These are phyloP conservation scores for Acromyrmex echinatior DNA, from an alignment of 1,140 invertebrate genomes.

Conservation along the genomic window DNA sequence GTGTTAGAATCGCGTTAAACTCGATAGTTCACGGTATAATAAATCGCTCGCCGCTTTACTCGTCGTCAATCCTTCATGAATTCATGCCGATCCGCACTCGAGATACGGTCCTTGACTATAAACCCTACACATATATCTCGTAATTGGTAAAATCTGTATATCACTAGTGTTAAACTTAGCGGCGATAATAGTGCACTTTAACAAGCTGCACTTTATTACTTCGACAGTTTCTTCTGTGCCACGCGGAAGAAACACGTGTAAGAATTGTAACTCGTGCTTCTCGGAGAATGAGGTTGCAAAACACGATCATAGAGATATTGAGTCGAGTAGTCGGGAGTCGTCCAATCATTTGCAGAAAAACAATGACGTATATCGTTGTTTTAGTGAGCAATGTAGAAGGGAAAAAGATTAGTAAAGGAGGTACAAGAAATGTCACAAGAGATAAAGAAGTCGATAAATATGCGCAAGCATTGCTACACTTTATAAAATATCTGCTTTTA, in stretches of 20 bases:
- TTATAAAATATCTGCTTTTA: background rate
- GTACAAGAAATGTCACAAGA: background rate
- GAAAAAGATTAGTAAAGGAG: background rate
- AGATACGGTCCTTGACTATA: background rate
- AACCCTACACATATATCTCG: background rate
- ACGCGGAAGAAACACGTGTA: slow-evolving; percentile 47
- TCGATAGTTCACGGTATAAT: slow-evolving; percentile 14
- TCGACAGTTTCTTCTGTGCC: background rate
- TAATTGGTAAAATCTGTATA: slow-evolving; percentile 30
- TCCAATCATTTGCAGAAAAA: slow-evolving; percentile 45
- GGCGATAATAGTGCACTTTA: background rate
- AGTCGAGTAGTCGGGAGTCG: background rate
- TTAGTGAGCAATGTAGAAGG: slow-evolving; percentile 13
- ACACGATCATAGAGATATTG: background rate
- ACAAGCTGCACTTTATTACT: slow-evolving; percentile 32
- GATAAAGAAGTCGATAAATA: background rate
- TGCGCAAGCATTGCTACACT: background rate
- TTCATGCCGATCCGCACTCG: background rate
- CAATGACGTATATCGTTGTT: slow-evolving; percentile 30
- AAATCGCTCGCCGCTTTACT: background rate
- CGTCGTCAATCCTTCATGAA: background rate
- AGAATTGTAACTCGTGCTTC: slow-evolving; percentile 42
- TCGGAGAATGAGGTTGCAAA: background rate
- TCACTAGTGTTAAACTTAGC: background rate
- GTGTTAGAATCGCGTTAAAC: slow-evolving; percentile 77